Conservation (phyloP, 2,797 vertebrate genomes). For the Vultur gryphus region DNA sequence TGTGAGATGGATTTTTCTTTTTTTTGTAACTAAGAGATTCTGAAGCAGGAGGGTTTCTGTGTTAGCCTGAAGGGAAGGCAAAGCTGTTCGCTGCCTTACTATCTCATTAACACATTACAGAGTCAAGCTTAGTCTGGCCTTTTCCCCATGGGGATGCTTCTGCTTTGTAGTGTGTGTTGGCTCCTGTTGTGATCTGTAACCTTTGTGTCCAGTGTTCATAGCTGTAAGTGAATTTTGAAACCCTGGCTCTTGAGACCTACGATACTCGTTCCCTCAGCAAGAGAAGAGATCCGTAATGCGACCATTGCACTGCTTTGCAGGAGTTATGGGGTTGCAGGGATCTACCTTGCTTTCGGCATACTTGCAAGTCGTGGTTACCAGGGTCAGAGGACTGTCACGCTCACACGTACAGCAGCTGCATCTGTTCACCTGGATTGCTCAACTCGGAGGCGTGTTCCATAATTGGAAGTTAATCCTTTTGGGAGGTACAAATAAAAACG, state of each 20-base stretch:
- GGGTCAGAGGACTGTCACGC: background rate
- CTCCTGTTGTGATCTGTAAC: background rate
- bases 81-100: background rate
- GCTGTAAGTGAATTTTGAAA: background rate
- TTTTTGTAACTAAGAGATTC: background rate
- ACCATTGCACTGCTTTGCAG: fast-evolving
- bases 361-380: background rate
- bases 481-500: background rate
- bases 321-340: background rate
- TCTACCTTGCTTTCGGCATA: fast-evolving
- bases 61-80: conserved; percentile 23
- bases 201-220: background rate
- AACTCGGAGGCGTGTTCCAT: background rate
- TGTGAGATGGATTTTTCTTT: background rate
- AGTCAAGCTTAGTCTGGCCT: background rate
- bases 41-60: background rate
- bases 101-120: background rate
- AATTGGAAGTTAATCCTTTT: background rate
- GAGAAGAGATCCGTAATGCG: fast-evolving
- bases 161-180: background rate
- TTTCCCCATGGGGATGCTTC: background rate
- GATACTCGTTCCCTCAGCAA: background rate
- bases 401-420: background rate
- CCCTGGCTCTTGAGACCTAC: background rate
- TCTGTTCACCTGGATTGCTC: background rate